Evolutionary conservation across 2,797 vertebrate genomes (phyloP).

Genomic region (Notoglanidium macrostoma): DNA sequence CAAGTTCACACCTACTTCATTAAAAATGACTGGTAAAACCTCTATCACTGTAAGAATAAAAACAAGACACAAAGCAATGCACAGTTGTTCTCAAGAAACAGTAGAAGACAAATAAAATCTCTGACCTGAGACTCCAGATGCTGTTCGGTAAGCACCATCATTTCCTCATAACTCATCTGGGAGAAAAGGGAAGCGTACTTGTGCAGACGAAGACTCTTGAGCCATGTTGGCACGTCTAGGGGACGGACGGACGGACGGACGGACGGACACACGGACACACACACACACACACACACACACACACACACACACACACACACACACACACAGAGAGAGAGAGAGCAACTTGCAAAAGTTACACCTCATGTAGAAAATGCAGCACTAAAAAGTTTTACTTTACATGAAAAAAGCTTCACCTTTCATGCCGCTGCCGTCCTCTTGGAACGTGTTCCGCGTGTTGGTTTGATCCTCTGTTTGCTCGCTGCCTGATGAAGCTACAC

Average conservation of each 20-base stretch:
- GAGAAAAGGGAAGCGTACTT: slow-evolving; percentile 95
- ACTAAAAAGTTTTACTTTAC: neutral
- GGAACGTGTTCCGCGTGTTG: slow-evolving; percentile 87
- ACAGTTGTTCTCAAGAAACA: neutral
- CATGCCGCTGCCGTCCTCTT: slow-evolving; percentile 96
- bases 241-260: no score
- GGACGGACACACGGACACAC: no score
- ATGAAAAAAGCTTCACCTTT: slow-evolving; percentile 76
- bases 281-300: slow-evolving; percentile 22
- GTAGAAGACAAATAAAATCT: neutral
- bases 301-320: slow-evolving; percentile 24
- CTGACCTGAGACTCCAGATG: slow-evolving; percentile 93
- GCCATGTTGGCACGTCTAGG: slow-evolving; percentile 90
- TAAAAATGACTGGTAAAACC: neutral
- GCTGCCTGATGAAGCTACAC: slow-evolving; percentile 94
- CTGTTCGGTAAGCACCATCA: slow-evolving; percentile 95
- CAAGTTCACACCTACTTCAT: neutral
- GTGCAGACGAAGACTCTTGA: slow-evolving; percentile 95
- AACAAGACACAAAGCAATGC: neutral
- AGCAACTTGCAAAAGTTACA: neutral
- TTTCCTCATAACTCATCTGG: slow-evolving; percentile 95
- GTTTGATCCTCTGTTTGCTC: slow-evolving; percentile 92
- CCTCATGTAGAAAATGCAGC: neutral
- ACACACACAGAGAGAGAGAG: no score
- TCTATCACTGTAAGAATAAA: neutral